Conservation (phyloP, 2,113 vertebrate species). For the Cryptoleucopteryx plumbea region DNA sequence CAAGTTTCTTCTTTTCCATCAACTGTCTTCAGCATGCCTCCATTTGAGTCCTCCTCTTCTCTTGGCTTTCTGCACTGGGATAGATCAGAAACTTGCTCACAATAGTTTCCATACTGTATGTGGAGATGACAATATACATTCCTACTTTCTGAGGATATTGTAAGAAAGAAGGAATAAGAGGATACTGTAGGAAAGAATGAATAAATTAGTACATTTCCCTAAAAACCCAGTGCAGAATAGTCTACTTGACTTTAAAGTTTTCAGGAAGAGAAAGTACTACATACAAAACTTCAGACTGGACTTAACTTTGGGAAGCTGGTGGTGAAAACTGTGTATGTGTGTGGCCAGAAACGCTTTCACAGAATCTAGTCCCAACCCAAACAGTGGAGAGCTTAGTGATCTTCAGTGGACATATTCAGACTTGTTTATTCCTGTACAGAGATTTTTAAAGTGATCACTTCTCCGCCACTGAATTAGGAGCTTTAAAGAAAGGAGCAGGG, state of each 20-base stretch:
- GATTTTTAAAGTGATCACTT: constrained; percentile 53
- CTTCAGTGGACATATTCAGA: not conserved
- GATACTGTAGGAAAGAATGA: not conserved
- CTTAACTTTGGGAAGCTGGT: not conserved
- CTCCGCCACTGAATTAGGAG: constrained; percentile 45
- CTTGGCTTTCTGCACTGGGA: not conserved
- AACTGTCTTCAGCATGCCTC: not conserved
- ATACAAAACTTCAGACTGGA: not conserved
- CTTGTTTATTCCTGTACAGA: constrained; percentile 29
- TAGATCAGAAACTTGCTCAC: not conserved
- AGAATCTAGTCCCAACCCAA: not conserved
- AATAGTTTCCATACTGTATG: not conserved
- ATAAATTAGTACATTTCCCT: not conserved
- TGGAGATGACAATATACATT: not conserved
- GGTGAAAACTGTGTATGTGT: not conserved
- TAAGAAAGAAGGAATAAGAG: not conserved
- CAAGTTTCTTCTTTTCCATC: not conserved
- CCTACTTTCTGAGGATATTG: not conserved
- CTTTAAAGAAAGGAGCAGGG: constrained; percentile 49
- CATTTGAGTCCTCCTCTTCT: not conserved
- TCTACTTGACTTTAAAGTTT: not conserved
- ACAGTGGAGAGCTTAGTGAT: not conserved
- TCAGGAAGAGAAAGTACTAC: not conserved
- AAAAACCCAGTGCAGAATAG: not conserved
- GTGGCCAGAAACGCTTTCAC: not conserved